Evolutionary conservation across 1,140 invertebrate species (phyloP), one percentile per base, ranked within the genome.

Genomic region (Sitophilus oryzae): DNA sequence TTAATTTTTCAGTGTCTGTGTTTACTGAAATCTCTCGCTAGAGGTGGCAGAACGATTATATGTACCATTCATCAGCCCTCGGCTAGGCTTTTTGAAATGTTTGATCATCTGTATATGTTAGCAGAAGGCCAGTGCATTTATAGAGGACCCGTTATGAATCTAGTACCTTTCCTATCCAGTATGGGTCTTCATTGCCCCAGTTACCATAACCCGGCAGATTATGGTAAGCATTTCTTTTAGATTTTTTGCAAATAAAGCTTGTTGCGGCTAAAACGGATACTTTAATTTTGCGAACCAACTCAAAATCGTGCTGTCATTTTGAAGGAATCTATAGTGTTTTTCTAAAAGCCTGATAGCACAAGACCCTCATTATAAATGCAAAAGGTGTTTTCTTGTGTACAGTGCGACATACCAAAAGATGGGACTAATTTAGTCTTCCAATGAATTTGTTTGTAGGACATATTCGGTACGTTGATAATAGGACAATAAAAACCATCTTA

Each of bases 11-110:
- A 96, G 73, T 92, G 92, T 73, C 83, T 96, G 60, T 85, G 80
- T 58, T 71, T 91, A 59, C 74, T 93, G 56, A 86, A 93, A 73
- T 86, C 86, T 0, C 72, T 89, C 57, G 82, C 85, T 15, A 73
- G 84, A 63, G 84, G 84, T 62, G 93, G 93, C 0, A 81, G 92
- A 59, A 94, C 92, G 1, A 91, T 98, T 44, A 88, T 97, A 46
- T 95, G 93, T 70, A 96, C 94, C 6, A 96, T 98, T 59, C 95
- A 98, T 74, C 95, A 98, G 68, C 94, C 95, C 2, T 93, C 91
- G 58, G 93, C 94, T 2, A 84, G 93, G 61, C 74, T 97, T 11
- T 97, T 98, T 71, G 91, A 96, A 73, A 93, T 92, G 81, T 97
- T 98, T 71, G 93, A 98, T 72, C 82, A 89, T 75, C 73, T 96